Evolutionary conservation across 2,888 invertebrate species (phyloP), one percentile per base, ranked within the genome.

Genomic region (Brassicogethes aeneus): DNA sequence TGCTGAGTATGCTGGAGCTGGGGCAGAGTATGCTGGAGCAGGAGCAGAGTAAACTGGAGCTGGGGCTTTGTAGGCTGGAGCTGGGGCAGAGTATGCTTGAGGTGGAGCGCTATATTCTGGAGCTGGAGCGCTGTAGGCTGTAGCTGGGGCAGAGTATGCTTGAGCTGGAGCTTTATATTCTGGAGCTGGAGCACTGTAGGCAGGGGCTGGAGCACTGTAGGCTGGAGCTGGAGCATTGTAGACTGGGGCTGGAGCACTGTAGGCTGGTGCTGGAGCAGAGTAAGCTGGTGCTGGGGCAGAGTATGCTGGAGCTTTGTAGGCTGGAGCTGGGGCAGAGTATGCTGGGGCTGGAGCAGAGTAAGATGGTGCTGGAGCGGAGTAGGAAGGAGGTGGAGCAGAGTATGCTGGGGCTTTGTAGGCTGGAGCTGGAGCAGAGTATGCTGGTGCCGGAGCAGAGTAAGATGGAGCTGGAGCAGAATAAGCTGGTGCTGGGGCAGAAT

Each of bases 401-500:
- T 49, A 49, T 13, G 43, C 16, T 36, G 45, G 41, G 34, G 44
- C 45, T 16, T 42, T 35, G 29, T 46, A 50, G 16, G 44, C 39
- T 31, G 50, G 47, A 39, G 43, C 40, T 37, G 37, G 37, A 31
- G 44, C 34, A 23, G 37, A 14, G 30, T 50, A 48, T 29, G 38
- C 38, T 36, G 39, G 36, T 3, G 46, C 23, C 17, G 47, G 45
- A 7, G 43, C 38, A 12, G 34, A 29, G 37, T 44, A 46, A 1
- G 41, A 32, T 12, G 43, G 45, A 16, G 43, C 34, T 37, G 45
- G 39, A 16, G 50, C 42, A 36, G 45, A 41, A 43, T 51, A 52
- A n/a, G 43, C 39, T 31, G 51, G 43, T 15, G 47, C 42, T 41
- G 54, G 55, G 17, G 50, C 51, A 3, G 40, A 30, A 39, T 52